Evolutionary conservation across 2,888 invertebrate species (phyloP).

Genomic region (Agriotes lineatus): DNA sequence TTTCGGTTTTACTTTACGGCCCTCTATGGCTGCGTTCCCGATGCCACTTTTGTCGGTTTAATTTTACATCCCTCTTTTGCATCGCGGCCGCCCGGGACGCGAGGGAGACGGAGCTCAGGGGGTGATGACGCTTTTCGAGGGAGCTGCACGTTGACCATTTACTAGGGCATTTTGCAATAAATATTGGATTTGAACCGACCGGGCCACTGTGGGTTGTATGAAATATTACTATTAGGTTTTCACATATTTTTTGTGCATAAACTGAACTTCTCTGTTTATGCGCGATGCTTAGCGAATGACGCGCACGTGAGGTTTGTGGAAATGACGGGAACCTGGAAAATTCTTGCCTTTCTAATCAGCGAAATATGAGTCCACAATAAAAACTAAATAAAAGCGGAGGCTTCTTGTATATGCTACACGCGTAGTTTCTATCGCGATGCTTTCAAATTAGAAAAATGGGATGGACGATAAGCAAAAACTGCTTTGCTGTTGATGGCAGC

Average conservation of each 20-base stretch:
- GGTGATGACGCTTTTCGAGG: constrained; percentile 1
- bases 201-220: constrained; percentile 30
- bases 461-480: too few species aligned
- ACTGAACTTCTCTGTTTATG: constrained; percentile 10
- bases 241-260: constrained; percentile 37
- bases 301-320: background rate
- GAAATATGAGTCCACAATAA: too few species aligned
- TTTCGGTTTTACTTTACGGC: constrained; percentile 28
- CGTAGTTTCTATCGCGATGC: too few species aligned
- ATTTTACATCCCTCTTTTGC: constrained; percentile 30
- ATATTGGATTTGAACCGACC: constrained; percentile 39
- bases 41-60: constrained; percentile 14
- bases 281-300: constrained; percentile 15
- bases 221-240: constrained; percentile 44
- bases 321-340: too few species aligned
- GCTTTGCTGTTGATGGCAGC: too few species aligned
- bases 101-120: constrained; percentile 26
- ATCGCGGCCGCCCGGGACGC: background rate
- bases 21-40: constrained; percentile 6
- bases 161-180: constrained; percentile 44
- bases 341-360: too few species aligned
- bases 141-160: constrained; percentile 41
- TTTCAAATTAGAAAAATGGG: too few species aligned
- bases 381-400: too few species aligned
- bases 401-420: too few species aligned